Evolutionary conservation across 2,888 invertebrate species (phyloP).

Genomic region (Anthrax anthrax): DNA sequence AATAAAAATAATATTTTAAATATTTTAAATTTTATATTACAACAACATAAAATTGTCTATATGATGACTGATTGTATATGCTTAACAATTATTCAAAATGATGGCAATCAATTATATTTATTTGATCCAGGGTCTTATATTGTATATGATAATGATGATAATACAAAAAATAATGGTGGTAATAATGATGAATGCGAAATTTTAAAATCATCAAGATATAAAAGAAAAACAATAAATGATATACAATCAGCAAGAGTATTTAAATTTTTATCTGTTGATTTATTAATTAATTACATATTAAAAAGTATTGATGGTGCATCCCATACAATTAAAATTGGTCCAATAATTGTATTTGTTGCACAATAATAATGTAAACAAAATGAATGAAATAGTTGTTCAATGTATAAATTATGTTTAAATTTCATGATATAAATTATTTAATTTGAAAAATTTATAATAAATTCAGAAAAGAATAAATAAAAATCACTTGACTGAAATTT

Average conservation of each 20-base stretch:
- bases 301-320: background rate
- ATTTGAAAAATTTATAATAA: too few species aligned
- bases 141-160: background rate
- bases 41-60: constrained; percentile 11
- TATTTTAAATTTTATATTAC: constrained; percentile 9
- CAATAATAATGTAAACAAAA: background rate
- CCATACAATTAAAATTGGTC: background rate
- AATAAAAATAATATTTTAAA: constrained; percentile 6
- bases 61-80: background rate
- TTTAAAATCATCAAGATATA: too few species aligned
- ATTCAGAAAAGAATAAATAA: too few species aligned
- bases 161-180: too few species aligned
- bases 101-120: background rate
- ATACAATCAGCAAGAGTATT: background rate
- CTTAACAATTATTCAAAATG: background rate
- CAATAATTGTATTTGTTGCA: background rate
- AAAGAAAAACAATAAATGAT: background rate
- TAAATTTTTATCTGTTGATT: background rate
- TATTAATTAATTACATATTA: background rate
- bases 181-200: background rate
- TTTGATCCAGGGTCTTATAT: background rate
- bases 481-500: too few species aligned
- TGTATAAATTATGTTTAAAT: too few species aligned
- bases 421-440: too few species aligned
- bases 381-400: background rate